These are phyloP conservation scores for Pteruthius melanotis DNA, from an alignment of 2,113 vertebrate genomes.

Conservation along the genomic window DNA sequence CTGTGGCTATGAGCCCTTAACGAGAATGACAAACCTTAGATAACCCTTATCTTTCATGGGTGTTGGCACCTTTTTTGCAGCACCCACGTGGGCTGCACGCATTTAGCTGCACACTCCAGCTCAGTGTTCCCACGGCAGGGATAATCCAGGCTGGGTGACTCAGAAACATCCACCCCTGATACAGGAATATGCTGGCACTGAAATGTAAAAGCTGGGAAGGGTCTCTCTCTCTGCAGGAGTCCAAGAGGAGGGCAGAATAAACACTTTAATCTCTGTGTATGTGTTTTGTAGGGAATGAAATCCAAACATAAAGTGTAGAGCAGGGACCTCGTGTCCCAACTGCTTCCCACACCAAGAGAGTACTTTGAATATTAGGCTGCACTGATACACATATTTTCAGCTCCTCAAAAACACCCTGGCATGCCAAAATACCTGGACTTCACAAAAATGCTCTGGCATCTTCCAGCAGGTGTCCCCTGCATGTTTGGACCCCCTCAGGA, in stretches of 20 bases:
- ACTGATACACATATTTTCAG: not conserved
- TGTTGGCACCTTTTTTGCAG: not conserved
- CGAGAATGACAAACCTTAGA: not conserved
- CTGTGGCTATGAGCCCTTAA: not conserved
- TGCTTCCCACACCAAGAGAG: not conserved
- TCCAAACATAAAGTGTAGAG: no score
- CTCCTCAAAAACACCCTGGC: not conserved
- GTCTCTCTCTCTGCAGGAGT: not conserved
- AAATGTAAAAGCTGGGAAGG: not conserved
- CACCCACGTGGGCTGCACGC: accelerated
- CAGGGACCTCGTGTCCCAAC: no score
- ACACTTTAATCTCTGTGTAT: not conserved
- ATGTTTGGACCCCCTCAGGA: not conserved
- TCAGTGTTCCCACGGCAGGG: not conserved
- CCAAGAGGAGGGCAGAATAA: not conserved
- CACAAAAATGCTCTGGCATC: not conserved
- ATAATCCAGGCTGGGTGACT: not conserved
- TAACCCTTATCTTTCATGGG: not conserved
- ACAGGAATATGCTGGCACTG: not conserved
- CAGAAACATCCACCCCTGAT: not conserved
- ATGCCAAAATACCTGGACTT: not conserved
- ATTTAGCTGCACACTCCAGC: not conserved
- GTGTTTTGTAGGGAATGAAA: not conserved
- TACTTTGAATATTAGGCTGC: not conserved
- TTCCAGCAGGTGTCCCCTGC: not conserved